Conservation (phyloP, 2,113 vertebrate species). For the Chloebia gouldiae region DNA sequence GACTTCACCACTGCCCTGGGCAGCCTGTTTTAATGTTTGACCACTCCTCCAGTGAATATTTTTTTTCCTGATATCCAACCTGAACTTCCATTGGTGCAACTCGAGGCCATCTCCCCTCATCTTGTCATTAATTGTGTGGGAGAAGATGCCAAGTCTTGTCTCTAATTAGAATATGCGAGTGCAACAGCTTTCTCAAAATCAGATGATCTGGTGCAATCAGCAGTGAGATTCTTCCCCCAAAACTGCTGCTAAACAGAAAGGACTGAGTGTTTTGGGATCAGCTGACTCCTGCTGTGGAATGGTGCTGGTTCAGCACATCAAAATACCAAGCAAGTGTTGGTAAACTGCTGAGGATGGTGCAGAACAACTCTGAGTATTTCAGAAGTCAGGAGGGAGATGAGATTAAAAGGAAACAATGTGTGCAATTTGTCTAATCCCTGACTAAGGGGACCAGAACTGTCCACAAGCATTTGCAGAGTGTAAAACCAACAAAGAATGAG, state of each 20-base stretch:
- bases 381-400: not conserved
- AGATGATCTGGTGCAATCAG: not conserved
- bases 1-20: not conserved
- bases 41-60: not conserved
- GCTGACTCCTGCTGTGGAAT: not conserved
- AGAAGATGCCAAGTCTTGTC: not conserved
- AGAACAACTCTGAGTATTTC: not conserved
- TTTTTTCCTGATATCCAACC: not conserved
- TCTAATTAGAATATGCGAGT: not conserved
- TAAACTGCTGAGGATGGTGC: not conserved
- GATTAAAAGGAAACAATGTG: conserved; percentile 5
- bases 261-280: not conserved
- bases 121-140: not conserved
- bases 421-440: conserved; percentile 20
- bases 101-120: not conserved
- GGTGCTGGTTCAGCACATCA: not conserved
- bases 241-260: not conserved
- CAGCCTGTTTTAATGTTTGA: not conserved
- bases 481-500: not conserved
- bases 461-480: not conserved
- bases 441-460: conserved; percentile 15
- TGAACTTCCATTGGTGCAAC: not conserved
- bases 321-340: not conserved
- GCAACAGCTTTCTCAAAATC: not conserved
- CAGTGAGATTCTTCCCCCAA: not conserved